These are phyloP conservation scores for Achatina immaculata DNA, from an alignment of 1,140 invertebrate genomes.

Conservation along the genomic window DNA sequence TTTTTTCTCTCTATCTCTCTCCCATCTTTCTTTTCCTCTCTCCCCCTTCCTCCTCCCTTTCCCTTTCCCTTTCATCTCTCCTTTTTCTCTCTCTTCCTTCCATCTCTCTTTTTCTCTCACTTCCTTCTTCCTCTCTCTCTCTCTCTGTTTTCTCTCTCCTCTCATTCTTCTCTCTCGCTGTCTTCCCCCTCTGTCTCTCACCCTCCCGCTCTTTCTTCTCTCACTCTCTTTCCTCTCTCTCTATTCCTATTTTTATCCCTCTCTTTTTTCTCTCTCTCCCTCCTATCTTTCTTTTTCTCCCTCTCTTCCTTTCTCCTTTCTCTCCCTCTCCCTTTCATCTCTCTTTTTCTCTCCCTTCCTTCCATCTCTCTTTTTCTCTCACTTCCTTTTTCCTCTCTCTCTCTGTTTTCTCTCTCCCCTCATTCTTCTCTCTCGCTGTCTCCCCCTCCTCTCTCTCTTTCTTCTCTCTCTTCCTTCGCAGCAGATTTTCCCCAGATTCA, in stretches of 20 bases:
- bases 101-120: not conserved
- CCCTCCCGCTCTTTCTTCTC: conserved; percentile 11
- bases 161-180: too few relatives aligned
- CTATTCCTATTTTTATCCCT: too few relatives aligned
- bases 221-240: too few relatives aligned
- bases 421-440: too few relatives aligned
- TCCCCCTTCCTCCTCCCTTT: not conserved
- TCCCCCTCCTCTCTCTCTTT: too few relatives aligned
- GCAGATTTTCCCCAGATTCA: too few relatives aligned
- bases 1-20: not conserved
- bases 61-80: conserved; percentile 13
- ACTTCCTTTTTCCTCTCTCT: conserved; percentile 2
- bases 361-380: conserved; percentile 10
- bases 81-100: conserved; percentile 1
- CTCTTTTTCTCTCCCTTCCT: conserved; percentile 6
- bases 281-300: too few relatives aligned
- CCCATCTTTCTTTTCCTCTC: not conserved
- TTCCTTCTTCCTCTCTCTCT: not conserved
- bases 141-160: not conserved
- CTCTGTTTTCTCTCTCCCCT: not conserved
- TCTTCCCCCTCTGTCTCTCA: conserved; percentile 18
- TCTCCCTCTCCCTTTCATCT: too few relatives aligned
- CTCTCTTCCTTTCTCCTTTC: too few relatives aligned
- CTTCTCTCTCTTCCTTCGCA: too few relatives aligned
- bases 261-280: too few relatives aligned